Evolutionary conservation across 2,113 vertebrate genomes (phyloP).

Genomic region (Poeciliopsis occidentalis): DNA sequence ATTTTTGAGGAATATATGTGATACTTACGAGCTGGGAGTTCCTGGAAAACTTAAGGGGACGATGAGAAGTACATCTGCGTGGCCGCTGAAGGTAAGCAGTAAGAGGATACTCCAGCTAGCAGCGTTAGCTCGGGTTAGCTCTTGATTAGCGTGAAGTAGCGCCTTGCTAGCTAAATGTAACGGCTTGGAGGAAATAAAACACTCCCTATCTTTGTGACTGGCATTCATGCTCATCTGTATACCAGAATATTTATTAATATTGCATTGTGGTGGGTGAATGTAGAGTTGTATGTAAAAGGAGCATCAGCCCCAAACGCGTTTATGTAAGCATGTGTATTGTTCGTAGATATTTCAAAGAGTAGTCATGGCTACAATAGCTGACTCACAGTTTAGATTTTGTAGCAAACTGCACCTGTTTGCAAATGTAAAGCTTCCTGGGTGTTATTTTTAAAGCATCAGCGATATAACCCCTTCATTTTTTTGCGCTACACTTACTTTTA

Average conservation of each 20-base stretch:
- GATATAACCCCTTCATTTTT: background rate
- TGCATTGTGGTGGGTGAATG: too few species aligned
- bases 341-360: slow-evolving; percentile 38
- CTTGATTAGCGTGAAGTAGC: slow-evolving; percentile 71
- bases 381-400: background rate
- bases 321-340: slow-evolving; percentile 73
- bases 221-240: background rate
- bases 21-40: background rate
- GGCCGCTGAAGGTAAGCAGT: slow-evolving; percentile 78
- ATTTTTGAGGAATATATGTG: background rate
- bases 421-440: background rate
- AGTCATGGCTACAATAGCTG: slow-evolving; percentile 23
- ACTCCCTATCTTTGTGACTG: background rate
- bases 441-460: background rate
- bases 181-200: background rate
- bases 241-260: accelerated
- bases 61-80: slow-evolving; percentile 66
- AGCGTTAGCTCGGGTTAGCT: slow-evolving; percentile 64
- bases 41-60: slow-evolving; percentile 48
- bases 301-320: slow-evolving; percentile 54
- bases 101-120: slow-evolving; percentile 59
- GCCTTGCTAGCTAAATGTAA: slow-evolving; percentile 51
- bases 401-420: background rate
- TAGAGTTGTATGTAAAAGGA: slow-evolving; percentile 40
- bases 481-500: background rate